Conservation (phyloP, 2,113 vertebrate genomes). For the Corythaixoides concolor region DNA sequence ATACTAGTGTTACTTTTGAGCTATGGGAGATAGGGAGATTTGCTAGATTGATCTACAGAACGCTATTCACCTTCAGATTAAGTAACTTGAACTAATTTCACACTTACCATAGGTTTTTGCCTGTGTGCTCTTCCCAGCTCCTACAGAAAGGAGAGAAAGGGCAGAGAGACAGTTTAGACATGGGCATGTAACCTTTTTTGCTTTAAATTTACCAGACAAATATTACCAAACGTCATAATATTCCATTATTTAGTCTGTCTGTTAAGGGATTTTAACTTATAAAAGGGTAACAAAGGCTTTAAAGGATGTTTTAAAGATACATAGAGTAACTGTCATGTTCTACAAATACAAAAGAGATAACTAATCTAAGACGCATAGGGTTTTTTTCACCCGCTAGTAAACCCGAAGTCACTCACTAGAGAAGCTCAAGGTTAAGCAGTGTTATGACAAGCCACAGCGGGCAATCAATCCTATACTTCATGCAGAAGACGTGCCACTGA, state of each 20-base stretch:
- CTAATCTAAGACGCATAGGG: background rate
- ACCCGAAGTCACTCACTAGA: background rate
- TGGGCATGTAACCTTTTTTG: background rate
- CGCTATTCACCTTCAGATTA: background rate
- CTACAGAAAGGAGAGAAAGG: constrained; percentile 59
- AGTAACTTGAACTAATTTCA: background rate
- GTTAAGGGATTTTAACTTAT: background rate
- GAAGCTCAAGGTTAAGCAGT: background rate
- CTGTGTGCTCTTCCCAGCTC: constrained; percentile 81
- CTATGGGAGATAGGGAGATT: background rate
- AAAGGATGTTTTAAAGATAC: background rate
- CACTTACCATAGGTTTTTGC: constrained; percentile 81
- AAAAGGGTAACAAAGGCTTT: background rate
- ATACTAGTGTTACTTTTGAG: background rate
- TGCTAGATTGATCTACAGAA: background rate
- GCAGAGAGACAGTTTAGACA: background rate
- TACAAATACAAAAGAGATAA: background rate
- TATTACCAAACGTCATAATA: background rate
- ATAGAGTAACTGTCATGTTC: background rate
- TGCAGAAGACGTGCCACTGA: background rate
- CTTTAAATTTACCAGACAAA: background rate
- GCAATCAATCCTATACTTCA: background rate
- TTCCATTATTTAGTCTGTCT: background rate
- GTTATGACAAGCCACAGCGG: background rate
- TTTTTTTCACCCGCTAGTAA: background rate